Evolutionary conservation across 2,113 vertebrate species (phyloP), one percentile per base, ranked within the genome.

Genomic region (Melanocharis versteri): DNA sequence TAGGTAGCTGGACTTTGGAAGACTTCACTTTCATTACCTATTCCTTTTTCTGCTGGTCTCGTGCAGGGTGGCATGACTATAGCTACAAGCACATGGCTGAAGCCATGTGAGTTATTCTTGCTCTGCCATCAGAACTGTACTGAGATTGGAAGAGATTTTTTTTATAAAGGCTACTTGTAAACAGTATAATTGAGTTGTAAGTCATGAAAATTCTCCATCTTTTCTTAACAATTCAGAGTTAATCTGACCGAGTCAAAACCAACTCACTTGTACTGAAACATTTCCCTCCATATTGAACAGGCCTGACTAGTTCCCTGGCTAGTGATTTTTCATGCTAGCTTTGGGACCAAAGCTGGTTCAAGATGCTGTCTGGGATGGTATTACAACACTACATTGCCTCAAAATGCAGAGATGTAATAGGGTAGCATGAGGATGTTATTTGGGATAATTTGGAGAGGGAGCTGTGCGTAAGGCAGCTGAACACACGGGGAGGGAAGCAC

Each of bases 1-100:
- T 47, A 30, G 26, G n/a, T 35, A 51, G 47, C 31, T 96, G 93
- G 77, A 82, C 89, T 96, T 94, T 82, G 73, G 87, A 94, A 96
- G 45, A 35, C 30, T 72, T 60, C 3, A 10, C 11, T 15, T 35
- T 30, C 19, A 35, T 84, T 54, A 39, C 31, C 15, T 30, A 11
- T 15, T 85, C 37, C 35, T 50, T 50, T 40, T 80, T 68, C 64
- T 92, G 70, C 60, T 80, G 62, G 33, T 80, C 45, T 4, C 2
- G 1, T 54, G 56, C 39, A 18, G 58, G 33, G 35, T 87, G 39
- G 60, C 54, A 37, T 73, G 76, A 35, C 31, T 68, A 2, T 14
- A 66, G 56, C 69, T 81, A 4, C 37, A 64, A 31, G 80, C 61
- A 71, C 48, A 17, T 70, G 69, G 84, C 61, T 10, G 7, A 24